A percentile compares a stretch with the other conserved stretches of the same genome.
Conservation (phyloP, 2,113 vertebrate genomes). For the Ceyx margarethae region DNA sequence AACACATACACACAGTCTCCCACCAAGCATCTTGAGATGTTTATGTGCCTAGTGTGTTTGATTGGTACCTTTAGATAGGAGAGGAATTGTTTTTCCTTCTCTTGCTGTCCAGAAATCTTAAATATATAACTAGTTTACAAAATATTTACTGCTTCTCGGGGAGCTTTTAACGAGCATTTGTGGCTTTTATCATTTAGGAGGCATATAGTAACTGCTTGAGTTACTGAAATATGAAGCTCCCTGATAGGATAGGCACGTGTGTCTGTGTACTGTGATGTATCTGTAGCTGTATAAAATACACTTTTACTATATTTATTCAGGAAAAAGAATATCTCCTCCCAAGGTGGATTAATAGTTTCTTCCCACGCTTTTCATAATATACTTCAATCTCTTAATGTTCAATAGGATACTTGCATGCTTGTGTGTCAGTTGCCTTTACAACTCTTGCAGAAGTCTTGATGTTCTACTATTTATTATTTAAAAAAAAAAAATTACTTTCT, state of each 20-base stretch:
- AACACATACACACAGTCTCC: slow-evolving; percentile 52
- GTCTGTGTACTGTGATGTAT: not conserved
- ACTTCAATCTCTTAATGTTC: not conserved
- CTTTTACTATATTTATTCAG: not conserved
- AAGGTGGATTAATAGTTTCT: slow-evolving; percentile 35
- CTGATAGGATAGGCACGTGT: slow-evolving; percentile 14
- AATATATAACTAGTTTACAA: slow-evolving; percentile 49
- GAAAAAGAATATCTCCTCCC: not conserved
- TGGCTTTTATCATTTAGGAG: slow-evolving; percentile 23
- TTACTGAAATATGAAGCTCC: slow-evolving; percentile 28
- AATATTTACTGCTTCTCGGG: slow-evolving; percentile 63
- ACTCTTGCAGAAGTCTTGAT: not conserved
- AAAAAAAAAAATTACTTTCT: not conserved
- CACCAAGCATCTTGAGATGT: slow-evolving; percentile 49
- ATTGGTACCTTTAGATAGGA: slow-evolving; percentile 52
- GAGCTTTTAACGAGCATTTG: slow-evolving; percentile 57
- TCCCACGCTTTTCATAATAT: not conserved
- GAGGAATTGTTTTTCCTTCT: slow-evolving; percentile 41
- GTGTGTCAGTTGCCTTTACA: not conserved
- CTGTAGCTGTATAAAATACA: slow-evolving; percentile 13
- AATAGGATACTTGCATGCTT: not conserved
- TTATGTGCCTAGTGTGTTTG: slow-evolving; percentile 39
- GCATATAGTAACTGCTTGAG: slow-evolving; percentile 5
- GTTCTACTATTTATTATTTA: not conserved
- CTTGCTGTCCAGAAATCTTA: slow-evolving; percentile 47